These are phyloP conservation scores for Gonocerus acuteangulatus DNA, from an alignment of 2,888 invertebrate species.

Conservation along the genomic window DNA sequence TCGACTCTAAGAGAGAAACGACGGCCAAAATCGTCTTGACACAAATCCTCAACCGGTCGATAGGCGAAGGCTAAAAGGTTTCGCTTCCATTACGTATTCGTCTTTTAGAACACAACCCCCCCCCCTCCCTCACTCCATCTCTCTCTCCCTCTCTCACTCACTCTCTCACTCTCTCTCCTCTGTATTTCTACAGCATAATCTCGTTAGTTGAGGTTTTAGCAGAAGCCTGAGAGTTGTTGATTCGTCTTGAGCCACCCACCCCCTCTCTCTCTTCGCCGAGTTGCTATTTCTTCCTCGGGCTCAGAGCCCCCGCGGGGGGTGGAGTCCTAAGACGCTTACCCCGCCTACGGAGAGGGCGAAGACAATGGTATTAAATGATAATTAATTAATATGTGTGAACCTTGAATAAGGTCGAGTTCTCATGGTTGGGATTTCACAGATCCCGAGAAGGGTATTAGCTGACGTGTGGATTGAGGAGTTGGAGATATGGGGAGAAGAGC, in stretches of 20 bases:
- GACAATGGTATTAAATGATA: slow-evolving; percentile 9
- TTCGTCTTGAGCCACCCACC: slow-evolving; percentile 26
- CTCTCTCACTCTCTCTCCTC: slow-evolving; percentile 23
- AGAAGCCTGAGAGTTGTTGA: slow-evolving; percentile 28
- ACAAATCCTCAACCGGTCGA: slow-evolving; percentile 7
- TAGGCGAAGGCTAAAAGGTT: slow-evolving; percentile 35
- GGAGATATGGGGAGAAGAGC: no score
- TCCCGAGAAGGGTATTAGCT: not conserved
- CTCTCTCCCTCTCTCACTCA: no score
- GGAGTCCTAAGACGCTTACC: not conserved
- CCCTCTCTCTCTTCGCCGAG: slow-evolving; percentile 31
- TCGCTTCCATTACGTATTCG: slow-evolving; percentile 36
- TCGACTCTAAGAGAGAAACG: no score
- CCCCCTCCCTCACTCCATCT: no score
- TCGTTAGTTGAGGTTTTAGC: slow-evolving; percentile 37
- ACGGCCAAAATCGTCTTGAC: slow-evolving; percentile 6
- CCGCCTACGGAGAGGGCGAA: not conserved
- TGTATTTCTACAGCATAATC: slow-evolving; percentile 38
- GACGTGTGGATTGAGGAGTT: no score
- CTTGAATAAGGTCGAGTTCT: not conserved
- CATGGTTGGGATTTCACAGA: not conserved
- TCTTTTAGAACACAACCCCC: no score
- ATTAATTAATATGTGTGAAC: slow-evolving; percentile 15
- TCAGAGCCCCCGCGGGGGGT: not conserved
- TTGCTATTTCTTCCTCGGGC: no score